phyloP scores from a whole-genome alignment of 1,140 invertebrate genomes.

The Helicoverpa armigera region DNA sequence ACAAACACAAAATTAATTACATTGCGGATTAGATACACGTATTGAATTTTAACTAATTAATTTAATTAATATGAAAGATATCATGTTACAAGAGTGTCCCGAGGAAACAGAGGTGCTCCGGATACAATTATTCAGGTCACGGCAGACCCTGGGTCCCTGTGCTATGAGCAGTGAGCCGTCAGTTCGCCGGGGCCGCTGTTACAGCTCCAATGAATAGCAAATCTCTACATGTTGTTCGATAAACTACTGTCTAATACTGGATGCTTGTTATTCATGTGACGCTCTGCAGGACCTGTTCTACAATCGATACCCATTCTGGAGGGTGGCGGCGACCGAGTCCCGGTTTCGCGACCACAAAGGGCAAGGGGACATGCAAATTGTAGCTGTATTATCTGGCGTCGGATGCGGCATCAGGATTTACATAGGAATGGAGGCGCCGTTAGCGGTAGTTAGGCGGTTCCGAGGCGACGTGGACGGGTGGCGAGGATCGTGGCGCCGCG shows the following conservation, averaged over 20 bases:
- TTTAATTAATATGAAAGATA: constrained; percentile 69
- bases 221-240: constrained; percentile 68
- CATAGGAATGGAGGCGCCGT: constrained; percentile 80
- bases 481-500: constrained; percentile 41
- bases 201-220: constrained; percentile 67
- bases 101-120: constrained; percentile 60
- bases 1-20: constrained; percentile 57
- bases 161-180: background rate
- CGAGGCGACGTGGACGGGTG: constrained; percentile 50
- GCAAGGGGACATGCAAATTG: constrained; percentile 80
- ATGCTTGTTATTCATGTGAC: constrained; percentile 71
- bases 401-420: constrained; percentile 76
- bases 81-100: constrained; percentile 59
- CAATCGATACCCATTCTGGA: constrained; percentile 69
- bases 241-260: constrained; percentile 71
- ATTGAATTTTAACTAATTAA: constrained; percentile 68
- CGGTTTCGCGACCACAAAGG: constrained; percentile 75
- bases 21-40: constrained; percentile 58
- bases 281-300: constrained; percentile 58
- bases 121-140: constrained; percentile 73
- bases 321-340: constrained; percentile 56
- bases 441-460: constrained; percentile 73
- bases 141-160: constrained; percentile 36
- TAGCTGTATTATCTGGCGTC: constrained; percentile 73
- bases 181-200: constrained; percentile 15